Base-by-base conservation (phyloP, 1,140 invertebrate species). In the Yoshiicerus persimilis region DNA sequence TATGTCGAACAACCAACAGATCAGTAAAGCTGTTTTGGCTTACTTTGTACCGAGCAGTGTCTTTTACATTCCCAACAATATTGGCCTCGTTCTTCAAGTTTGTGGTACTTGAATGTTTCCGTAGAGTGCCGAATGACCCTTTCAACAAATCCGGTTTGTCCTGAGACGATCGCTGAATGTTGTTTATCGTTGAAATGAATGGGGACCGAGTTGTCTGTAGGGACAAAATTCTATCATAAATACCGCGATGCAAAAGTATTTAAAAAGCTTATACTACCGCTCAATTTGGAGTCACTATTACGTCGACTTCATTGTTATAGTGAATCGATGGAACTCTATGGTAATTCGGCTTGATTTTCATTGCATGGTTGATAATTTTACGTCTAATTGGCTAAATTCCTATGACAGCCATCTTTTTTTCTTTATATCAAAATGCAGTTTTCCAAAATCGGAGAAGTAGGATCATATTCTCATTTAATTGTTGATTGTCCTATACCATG, bases 141-240 rank as follows among this genome's bases (percentile, higher is more conserved):
- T 96, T 96, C 0, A 97, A 93, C 64, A 97, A 92, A 92, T 97
- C 96, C 0, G 96, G 96, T 89, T 96, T 96, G 86, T 96, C 96
- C n/a, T 89, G 64, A 34, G 88, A 85, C 30, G 32, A 32, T 16
- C 86, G 75, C 96, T 95, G 92, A 96, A 95, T 0, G 96, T 95
- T 0, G 95, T 95, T 86, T 20, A 89, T 70, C 25, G 75, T 20
- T 95, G 95, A 88, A 96, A 96, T 91, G 96, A 96, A 91, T 96
- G 96, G 23, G 96, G 92, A 91, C 96, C 96, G 92, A 96, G 96
- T 34, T 96, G 92, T 95, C 96, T 96, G 91, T 16, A 95, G 47
- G 16, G 16, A 56, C 11, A 56, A 56, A 56, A 56, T 5, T 56
- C 47, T 56, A 11, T 56, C 8, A n/a, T 56, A 16, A 56, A 56